These are phyloP conservation scores for Tympanuchus pallidicinctus DNA, from an alignment of 2,113 vertebrate genomes.

Conservation along the genomic window DNA sequence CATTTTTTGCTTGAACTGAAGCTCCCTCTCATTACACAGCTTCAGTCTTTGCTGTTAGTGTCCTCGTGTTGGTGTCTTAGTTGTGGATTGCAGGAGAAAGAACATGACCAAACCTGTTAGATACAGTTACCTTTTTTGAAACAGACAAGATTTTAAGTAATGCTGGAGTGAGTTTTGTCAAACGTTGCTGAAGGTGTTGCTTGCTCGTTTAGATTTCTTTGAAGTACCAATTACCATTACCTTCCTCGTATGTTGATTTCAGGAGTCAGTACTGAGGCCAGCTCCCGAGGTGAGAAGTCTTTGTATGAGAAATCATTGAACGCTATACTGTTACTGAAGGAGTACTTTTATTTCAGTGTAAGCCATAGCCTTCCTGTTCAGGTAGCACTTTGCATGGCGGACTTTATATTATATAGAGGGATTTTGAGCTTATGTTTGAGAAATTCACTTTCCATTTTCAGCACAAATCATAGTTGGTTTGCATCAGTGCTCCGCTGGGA, in stretches of 20 bases:
- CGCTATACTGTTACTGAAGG: background rate
- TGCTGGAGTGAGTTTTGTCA: background rate
- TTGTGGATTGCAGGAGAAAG: background rate
- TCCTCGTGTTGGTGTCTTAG: background rate
- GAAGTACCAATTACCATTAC: background rate
- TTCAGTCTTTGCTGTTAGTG: background rate
- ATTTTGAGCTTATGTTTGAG: background rate
- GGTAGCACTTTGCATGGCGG: background rate
- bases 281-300: background rate
- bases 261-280: background rate
- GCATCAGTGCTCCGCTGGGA: background rate
- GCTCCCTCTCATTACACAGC: background rate
- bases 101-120: background rate
- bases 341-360: background rate
- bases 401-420: background rate
- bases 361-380: background rate
- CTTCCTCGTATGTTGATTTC: background rate
- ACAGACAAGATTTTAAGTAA: background rate
- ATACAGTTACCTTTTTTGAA: background rate
- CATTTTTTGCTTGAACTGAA: background rate
- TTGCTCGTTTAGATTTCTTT: conserved; percentile 16
- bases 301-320: background rate
- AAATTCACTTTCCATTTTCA: background rate
- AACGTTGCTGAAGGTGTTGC: background rate
- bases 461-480: background rate